A percentile compares a stretch with the other conserved stretches of the same genome.
Evolutionary conservation across 1,140 invertebrate species (phyloP).

Genomic region (Drosophila prosaltans): DNA sequence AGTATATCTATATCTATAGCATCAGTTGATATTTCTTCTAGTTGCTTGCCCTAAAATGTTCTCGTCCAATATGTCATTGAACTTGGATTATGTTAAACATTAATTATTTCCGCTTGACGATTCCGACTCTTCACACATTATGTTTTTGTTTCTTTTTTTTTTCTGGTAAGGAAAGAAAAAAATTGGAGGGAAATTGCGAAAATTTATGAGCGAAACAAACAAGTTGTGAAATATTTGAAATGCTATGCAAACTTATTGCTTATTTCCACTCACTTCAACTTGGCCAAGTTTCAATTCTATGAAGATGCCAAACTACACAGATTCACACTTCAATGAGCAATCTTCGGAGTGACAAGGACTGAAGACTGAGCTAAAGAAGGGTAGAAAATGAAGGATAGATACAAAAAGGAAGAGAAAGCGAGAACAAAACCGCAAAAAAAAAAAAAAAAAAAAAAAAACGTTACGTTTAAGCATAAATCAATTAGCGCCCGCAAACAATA

Average conservation of each 20-base stretch:
- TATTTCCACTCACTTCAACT: slow-evolving; percentile 50
- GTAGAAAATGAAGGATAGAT: background rate
- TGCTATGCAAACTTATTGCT: slow-evolving; percentile 45
- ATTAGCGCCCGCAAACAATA: slow-evolving; percentile 56
- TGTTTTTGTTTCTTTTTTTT: slow-evolving; percentile 10
- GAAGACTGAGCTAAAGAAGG: background rate
- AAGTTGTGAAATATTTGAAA: slow-evolving; percentile 56
- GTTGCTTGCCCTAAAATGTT: background rate
- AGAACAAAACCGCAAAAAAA: slow-evolving; percentile 34
- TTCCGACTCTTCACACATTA: slow-evolving; percentile 12
- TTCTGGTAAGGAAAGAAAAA: background rate
- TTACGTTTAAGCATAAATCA: slow-evolving; percentile 59
- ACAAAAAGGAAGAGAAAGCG: background rate
- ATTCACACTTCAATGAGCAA: slow-evolving; percentile 48
- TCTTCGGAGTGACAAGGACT: background rate
- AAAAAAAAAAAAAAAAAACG: slow-evolving; percentile 32
- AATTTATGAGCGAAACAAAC: slow-evolving; percentile 50
- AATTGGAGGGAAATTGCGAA: background rate
- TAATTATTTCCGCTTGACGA: background rate
- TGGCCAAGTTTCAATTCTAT: slow-evolving; percentile 47
- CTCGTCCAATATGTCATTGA: background rate
- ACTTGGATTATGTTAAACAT: background rate
- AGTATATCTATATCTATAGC: too few relatives aligned
- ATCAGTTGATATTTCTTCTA: background rate
- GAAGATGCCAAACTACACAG: slow-evolving; percentile 3